A percentile compares a stretch with the other conserved stretches of the same genome.
Conservation (phyloP, 2,888 invertebrate genomes). For the Lottia scabra region DNA sequence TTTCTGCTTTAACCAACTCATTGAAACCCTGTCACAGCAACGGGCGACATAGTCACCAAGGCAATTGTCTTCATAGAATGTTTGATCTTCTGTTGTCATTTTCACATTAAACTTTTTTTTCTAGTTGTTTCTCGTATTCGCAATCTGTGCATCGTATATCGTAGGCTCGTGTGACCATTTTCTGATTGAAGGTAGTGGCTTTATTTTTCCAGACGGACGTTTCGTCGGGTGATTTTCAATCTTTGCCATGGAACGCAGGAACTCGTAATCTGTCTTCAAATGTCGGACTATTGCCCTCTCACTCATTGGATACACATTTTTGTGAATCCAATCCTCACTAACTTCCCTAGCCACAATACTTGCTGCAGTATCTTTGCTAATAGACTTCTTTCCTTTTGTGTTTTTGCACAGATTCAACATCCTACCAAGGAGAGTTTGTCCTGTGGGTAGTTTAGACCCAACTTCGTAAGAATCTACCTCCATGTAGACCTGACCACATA, state of each 20-base stretch:
- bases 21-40: not conserved
- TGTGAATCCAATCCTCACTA: not conserved
- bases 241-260: not conserved
- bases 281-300: too few species aligned
- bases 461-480: not conserved
- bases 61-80: slow-evolving; percentile 8
- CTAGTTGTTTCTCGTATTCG: not conserved
- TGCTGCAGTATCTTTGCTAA: not conserved
- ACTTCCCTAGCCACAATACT: not conserved
- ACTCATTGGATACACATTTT: too few species aligned
- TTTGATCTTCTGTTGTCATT: not conserved
- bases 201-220: not conserved
- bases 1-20: not conserved
- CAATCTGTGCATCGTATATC: not conserved
- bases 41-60: not conserved
- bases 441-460: not conserved
- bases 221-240: not conserved
- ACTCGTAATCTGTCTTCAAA: not conserved
- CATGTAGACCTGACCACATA: not conserved
- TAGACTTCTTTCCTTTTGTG: not conserved
- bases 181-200: not conserved
- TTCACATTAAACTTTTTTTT: not conserved
- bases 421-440: not conserved
- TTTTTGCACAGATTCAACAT: not conserved
- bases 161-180: not conserved